A percentile compares a stretch with the other conserved stretches of the same genome.
Evolutionary conservation across 2,113 vertebrate genomes (phyloP).

Genomic region (Sceloporus tristichus): DNA sequence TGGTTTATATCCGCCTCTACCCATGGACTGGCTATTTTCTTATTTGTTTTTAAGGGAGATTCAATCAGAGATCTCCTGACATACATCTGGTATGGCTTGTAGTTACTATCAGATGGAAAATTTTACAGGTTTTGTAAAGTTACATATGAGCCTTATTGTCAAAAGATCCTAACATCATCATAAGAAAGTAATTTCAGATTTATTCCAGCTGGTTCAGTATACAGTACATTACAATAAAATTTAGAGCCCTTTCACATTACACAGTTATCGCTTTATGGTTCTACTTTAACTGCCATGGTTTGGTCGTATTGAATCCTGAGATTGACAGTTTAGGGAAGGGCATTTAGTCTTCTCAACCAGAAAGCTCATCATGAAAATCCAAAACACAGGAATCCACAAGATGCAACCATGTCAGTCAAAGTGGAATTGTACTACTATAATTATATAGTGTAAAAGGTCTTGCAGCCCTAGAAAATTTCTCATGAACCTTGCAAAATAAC

Average conservation of each 20-base stretch:
- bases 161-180: background rate
- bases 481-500: background rate
- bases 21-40: background rate
- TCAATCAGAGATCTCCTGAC: background rate
- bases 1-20: background rate
- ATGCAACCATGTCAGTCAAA: too few relatives aligned
- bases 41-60: too few relatives aligned
- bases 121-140: background rate
- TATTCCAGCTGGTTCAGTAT: background rate
- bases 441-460: background rate
- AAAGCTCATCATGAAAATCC: too few relatives aligned
- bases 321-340: too few relatives aligned
- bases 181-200: background rate
- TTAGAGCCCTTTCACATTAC: too few relatives aligned
- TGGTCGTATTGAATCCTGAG: too few relatives aligned
- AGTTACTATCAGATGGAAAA: background rate
- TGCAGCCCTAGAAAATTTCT: background rate
- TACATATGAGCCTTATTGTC: background rate
- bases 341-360: too few relatives aligned
- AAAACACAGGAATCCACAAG: too few relatives aligned
- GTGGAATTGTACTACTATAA: too few relatives aligned
- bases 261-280: too few relatives aligned
- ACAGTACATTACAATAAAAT: background rate
- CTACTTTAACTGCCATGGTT: too few relatives aligned
- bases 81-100: background rate